Evolutionary conservation across 2,797 vertebrate species (phyloP).

Genomic region (Dryobates pubescens): DNA sequence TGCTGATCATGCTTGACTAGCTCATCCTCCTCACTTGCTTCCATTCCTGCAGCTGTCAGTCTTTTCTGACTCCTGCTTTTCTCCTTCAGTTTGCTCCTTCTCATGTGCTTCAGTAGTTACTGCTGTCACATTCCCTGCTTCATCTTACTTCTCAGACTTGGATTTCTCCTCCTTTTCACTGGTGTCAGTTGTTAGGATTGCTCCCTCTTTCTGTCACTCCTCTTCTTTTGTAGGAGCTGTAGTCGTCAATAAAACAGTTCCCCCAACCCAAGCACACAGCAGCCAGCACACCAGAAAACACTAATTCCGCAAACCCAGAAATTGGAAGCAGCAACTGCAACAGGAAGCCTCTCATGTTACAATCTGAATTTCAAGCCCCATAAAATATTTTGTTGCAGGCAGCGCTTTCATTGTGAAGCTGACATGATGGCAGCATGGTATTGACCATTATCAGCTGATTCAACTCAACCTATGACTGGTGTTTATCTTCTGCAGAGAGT

Average conservation of each 20-base stretch:
- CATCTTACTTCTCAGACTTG: slow-evolving; percentile 10
- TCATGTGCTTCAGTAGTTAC: slow-evolving; percentile 29
- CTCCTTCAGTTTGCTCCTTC: slow-evolving; percentile 62
- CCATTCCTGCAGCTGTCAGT: slow-evolving; percentile 60
- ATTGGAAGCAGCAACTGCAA: slow-evolving; percentile 62
- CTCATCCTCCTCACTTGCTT: slow-evolving; percentile 69
- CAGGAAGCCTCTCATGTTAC: too few species aligned
- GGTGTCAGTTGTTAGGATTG: slow-evolving; percentile 65
- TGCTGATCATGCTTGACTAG: slow-evolving; percentile 57
- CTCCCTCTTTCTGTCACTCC: slow-evolving; percentile 56
- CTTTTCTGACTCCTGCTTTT: slow-evolving; percentile 56
- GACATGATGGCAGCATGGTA: not conserved
- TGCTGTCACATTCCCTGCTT: slow-evolving; percentile 33
- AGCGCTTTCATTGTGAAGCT: slow-evolving; percentile 53
- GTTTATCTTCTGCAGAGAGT: slow-evolving; percentile 54
- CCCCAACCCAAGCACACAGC: too few species aligned
- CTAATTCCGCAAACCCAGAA: too few species aligned
- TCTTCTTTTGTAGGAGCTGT: slow-evolving; percentile 76
- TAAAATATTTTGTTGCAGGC: too few species aligned
- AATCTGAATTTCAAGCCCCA: too few species aligned
- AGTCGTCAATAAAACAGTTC: too few species aligned
- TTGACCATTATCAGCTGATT: too few species aligned
- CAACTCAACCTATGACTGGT: not conserved
- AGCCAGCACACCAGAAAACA: too few species aligned
- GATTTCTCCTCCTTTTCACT: slow-evolving; percentile 69